phyloP scores from a whole-genome alignment of 2,113 vertebrate species.

The Anas platyrhynchos region DNA sequence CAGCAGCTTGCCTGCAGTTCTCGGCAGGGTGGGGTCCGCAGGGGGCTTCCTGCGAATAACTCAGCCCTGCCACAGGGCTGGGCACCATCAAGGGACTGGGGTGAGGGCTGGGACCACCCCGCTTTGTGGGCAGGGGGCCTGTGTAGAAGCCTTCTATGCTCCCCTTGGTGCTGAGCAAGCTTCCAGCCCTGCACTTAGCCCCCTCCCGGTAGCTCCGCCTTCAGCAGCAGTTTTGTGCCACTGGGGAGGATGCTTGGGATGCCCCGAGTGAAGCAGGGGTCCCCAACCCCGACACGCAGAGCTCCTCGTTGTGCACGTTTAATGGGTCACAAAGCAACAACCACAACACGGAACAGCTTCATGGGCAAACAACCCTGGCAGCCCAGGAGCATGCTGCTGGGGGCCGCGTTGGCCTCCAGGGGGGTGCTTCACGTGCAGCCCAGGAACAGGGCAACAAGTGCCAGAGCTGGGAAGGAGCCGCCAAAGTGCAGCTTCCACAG shows the following conservation, averaged over 20 bases:
- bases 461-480: background rate
- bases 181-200: background rate
- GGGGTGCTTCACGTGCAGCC: background rate
- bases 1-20: background rate
- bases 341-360: background rate
- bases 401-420: background rate
- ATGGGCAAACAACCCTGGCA: background rate
- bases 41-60: constrained; percentile 21
- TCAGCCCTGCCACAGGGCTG: background rate
- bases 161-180: background rate
- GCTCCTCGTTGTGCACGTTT: background rate
- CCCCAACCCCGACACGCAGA: background rate
- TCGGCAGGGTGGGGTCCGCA: constrained; percentile 4
- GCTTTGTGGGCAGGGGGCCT: no score
- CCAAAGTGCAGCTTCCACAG: background rate
- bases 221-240: background rate
- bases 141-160: rapidly evolving
- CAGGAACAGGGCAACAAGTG: no score
- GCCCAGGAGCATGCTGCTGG: background rate
- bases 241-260: no score
- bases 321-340: background rate
- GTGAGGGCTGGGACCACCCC: background rate
- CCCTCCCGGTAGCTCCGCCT: rapidly evolving
- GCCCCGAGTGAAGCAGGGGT: background rate
- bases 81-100: background rate